A percentile compares a stretch with the other conserved stretches of the same genome.
Evolutionary conservation across 2,888 invertebrate species (phyloP).

Genomic region (Gymnosoma rotundatum): DNA sequence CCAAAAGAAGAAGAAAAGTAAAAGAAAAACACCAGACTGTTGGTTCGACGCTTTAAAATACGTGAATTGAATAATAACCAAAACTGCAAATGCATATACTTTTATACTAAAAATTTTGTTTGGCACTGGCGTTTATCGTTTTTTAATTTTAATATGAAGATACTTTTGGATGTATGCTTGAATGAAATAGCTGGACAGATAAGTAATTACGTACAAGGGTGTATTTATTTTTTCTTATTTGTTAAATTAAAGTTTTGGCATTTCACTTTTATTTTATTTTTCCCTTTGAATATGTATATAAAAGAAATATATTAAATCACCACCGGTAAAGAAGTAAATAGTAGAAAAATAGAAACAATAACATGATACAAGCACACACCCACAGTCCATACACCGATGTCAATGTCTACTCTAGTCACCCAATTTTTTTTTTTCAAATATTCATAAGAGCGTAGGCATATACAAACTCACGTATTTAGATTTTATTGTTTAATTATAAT

Average conservation of each 20-base stretch:
- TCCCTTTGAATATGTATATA: too few relatives aligned
- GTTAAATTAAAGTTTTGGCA: slow-evolving; percentile 48
- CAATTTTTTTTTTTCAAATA: too few relatives aligned
- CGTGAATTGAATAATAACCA: slow-evolving; percentile 79
- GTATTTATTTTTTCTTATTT: slow-evolving; percentile 9
- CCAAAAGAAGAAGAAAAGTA: slow-evolving; percentile 48
- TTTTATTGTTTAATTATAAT: too few relatives aligned
- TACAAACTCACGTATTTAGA: too few relatives aligned
- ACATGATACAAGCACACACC: too few relatives aligned
- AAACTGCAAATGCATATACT: slow-evolving; percentile 73
- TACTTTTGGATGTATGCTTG: not conserved
- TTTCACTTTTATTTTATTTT: slow-evolving; percentile 46
- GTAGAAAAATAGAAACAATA: too few relatives aligned
- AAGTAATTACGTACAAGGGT: slow-evolving; percentile 11
- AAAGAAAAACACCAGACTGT: slow-evolving; percentile 63
- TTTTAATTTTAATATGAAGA: not conserved
- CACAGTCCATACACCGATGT: too few relatives aligned
- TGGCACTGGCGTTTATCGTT: not conserved
- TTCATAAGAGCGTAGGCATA: too few relatives aligned
- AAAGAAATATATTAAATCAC: too few relatives aligned
- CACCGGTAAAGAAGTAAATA: too few relatives aligned
- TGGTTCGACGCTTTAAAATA: slow-evolving; percentile 76
- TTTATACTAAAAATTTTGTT: slow-evolving; percentile 75
- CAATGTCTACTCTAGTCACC: too few relatives aligned
- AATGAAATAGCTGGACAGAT: slow-evolving; percentile 26